phyloP scores from a whole-genome alignment of 1,140 invertebrate genomes.

The Cryptotermes secundus region DNA sequence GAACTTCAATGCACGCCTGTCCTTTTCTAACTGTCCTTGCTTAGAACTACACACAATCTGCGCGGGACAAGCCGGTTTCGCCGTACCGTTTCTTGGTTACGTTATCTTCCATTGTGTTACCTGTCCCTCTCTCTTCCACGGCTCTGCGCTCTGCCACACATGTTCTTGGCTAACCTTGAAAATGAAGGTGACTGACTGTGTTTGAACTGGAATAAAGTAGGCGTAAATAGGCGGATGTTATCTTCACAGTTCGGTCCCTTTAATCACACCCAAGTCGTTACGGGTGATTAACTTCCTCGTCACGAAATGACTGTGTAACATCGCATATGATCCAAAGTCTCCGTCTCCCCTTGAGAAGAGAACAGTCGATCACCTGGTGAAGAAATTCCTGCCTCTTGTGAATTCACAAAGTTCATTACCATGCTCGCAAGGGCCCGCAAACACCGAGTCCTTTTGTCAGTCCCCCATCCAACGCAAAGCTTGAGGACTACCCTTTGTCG shows the following conservation, averaged over 20 bases:
- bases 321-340: too few relatives aligned
- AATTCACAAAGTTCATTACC: too few relatives aligned
- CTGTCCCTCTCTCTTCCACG: background rate
- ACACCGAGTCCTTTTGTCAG: too few relatives aligned
- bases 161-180: background rate
- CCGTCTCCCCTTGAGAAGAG: too few relatives aligned
- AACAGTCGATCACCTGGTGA: too few relatives aligned
- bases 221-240: background rate
- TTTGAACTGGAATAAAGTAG: background rate
- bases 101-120: background rate
- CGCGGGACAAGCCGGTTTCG: background rate
- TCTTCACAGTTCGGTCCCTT: background rate
- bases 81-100: background rate
- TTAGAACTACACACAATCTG: background rate
- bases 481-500: too few relatives aligned
- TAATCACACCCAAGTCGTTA: too few relatives aligned
- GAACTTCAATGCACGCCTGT: background rate
- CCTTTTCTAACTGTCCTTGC: background rate
- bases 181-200: slow-evolving; percentile 2
- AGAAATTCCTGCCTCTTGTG: too few relatives aligned
- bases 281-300: too few relatives aligned
- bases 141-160: background rate
- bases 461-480: too few relatives aligned
- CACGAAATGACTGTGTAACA: too few relatives aligned
- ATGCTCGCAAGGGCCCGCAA: too few relatives aligned